Conservation (phyloP, 2,113 vertebrate genomes). For the Heterotilapia buettikoferi region DNA sequence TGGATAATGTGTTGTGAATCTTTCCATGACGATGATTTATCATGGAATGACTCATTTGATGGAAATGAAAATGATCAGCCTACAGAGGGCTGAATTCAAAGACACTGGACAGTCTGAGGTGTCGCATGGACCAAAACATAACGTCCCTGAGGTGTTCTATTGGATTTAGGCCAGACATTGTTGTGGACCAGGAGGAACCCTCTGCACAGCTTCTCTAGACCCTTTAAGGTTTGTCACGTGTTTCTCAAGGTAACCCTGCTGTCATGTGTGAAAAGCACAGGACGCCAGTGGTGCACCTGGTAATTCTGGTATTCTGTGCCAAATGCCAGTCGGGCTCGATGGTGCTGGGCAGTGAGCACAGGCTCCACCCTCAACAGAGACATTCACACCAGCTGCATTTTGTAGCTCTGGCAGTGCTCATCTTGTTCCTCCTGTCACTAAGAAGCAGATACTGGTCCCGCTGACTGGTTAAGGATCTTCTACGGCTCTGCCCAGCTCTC, state of each 20-base stretch:
- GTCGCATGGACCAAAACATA: neutral
- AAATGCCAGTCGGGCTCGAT: neutral
- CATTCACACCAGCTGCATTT: neutral
- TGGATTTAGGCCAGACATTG: neutral
- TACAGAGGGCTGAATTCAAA: neutral
- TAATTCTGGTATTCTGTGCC: neutral
- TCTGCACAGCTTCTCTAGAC: neutral
- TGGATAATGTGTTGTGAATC: too few relatives aligned
- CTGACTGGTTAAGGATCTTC: neutral
- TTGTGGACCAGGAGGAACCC: neutral
- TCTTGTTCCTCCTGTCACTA: neutral
- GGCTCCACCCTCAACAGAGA: rapidly evolving
- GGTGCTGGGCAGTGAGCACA: neutral
- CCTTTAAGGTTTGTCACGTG: neutral
- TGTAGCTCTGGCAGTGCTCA: neutral
- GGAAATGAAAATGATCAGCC: too few relatives aligned
- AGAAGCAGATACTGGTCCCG: neutral
- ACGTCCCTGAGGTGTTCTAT: neutral
- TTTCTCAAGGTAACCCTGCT: neutral
- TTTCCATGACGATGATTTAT: too few relatives aligned
- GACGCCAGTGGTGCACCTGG: neutral
- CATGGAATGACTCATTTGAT: too few relatives aligned
- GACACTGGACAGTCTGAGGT: neutral
- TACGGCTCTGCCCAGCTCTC: neutral
- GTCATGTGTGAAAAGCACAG: neutral